Percentiles rank a stretch among this genome's conserved stretches.
Conservation (phyloP, 2,113 vertebrate species). For the Sebastes fasciatus region DNA sequence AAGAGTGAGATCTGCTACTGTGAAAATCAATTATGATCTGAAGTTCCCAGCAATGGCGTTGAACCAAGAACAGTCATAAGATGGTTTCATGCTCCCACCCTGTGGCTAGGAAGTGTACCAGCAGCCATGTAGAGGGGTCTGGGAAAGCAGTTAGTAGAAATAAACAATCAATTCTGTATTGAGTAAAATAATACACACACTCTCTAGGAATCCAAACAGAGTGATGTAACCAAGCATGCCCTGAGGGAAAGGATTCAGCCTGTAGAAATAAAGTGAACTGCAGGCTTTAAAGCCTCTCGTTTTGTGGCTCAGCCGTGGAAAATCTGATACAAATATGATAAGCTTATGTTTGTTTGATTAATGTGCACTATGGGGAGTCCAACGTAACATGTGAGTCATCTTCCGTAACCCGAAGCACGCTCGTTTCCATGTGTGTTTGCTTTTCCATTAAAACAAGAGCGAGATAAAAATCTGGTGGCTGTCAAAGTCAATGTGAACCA, state of each 20-base stretch:
- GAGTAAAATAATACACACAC: constrained; percentile 17
- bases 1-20: not conserved
- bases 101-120: constrained; percentile 56
- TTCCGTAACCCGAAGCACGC: constrained; percentile 23
- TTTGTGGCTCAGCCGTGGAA: constrained; percentile 30
- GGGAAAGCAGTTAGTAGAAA: not conserved
- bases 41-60: not conserved
- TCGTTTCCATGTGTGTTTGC: constrained; percentile 44
- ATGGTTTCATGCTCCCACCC: constrained; percentile 70
- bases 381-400: constrained; percentile 14
- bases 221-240: not conserved
- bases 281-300: constrained; percentile 13
- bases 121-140: not conserved
- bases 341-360: constrained; percentile 30
- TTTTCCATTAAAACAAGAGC: constrained; percentile 25
- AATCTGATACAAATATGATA: constrained; percentile 46
- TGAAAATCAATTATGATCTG: constrained; percentile 7
- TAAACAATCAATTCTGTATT: constrained; percentile 21
- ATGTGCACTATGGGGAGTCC: constrained; percentile 2
- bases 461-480: constrained; percentile 53
- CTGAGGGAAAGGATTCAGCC: constrained; percentile 14
- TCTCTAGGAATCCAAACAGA: constrained; percentile 16
- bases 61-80: not conserved
- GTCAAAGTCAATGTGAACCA: constrained; percentile 47
- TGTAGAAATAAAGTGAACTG: constrained; percentile 5